Evolutionary conservation across 2,113 vertebrate genomes (phyloP), one percentile per base, ranked within the genome.

Genomic region (Ammodytes marinus): DNA sequence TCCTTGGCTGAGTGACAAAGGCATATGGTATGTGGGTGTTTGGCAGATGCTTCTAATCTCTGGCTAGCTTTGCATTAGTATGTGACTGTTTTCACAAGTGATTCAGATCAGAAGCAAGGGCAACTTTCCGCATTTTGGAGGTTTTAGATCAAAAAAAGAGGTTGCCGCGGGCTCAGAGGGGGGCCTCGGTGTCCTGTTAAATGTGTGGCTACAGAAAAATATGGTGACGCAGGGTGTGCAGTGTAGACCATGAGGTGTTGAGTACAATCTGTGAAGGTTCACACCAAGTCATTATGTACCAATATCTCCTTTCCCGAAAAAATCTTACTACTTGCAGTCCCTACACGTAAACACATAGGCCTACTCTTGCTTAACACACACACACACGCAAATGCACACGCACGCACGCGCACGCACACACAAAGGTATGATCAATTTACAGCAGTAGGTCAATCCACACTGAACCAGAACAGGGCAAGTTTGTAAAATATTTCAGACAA

Each of bases 1-100:
- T 55, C 65, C 73, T 76, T 87, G 88, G 84, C 87, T 74, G 77
- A 77, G 58, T 83, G 79, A 77, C 64, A 58, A 74, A 57, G 82
- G 65, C 85, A 92, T 90, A 92, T 90, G 89, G 89, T 42, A 81
- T 77, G 91, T 93, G 90, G 93, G 91, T 78, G 88, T 88, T 79
- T 90, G 90, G 90, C 92, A 93, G 82, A 88, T 89, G 87, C 90
- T 86, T 63, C 84, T 77, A 70, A 88, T 91, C 85, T 68, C 82
- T 69, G 78, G 77, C 87, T 82, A 86, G 73, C 67, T 84, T 85
- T 84, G 74, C 83, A 85, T 86, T 88, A 53, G n/a, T 79, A 82
- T 88, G 83, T 80, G 55, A 84, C 82, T 79, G 73, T 87, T 91
- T 86, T 86, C 84, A 78, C 81, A 76, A 84, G 85, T 72, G 46